These are phyloP conservation scores for Liasis olivaceus DNA, from an alignment of 2,797 vertebrate species.

Conservation along the genomic window DNA sequence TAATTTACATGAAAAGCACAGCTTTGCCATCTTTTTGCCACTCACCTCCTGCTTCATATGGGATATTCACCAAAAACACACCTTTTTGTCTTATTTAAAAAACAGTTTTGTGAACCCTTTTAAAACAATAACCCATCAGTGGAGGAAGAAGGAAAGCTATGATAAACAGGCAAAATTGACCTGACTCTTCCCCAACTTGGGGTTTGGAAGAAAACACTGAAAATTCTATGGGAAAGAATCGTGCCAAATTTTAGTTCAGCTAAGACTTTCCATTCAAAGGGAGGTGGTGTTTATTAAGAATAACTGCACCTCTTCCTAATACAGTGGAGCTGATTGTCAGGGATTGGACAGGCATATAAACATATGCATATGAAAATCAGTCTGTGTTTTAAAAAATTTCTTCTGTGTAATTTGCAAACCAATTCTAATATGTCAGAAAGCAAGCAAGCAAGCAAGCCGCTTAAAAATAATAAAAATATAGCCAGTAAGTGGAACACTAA, in stretches of 20 bases:
- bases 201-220: not conserved
- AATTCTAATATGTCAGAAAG: not conserved
- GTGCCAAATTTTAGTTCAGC: not conserved
- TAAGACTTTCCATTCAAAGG: not conserved
- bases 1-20: not conserved
- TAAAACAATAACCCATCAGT: not conserved
- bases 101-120: not conserved
- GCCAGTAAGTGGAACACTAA: not conserved
- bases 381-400: not conserved
- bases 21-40: not conserved
- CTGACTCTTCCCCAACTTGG: not conserved
- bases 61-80: not conserved
- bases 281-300: not conserved
- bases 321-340: not conserved
- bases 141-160: not conserved
- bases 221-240: not conserved
- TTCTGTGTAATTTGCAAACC: not conserved
- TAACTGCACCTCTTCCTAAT: not conserved
- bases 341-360: not conserved
- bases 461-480: not conserved
- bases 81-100: not conserved
- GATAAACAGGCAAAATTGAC: not conserved
- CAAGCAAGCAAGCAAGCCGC: not conserved
- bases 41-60: not conserved
- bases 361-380: not conserved